Conservation (phyloP, 2,797 vertebrate species). For the Cuculus canorus region DNA sequence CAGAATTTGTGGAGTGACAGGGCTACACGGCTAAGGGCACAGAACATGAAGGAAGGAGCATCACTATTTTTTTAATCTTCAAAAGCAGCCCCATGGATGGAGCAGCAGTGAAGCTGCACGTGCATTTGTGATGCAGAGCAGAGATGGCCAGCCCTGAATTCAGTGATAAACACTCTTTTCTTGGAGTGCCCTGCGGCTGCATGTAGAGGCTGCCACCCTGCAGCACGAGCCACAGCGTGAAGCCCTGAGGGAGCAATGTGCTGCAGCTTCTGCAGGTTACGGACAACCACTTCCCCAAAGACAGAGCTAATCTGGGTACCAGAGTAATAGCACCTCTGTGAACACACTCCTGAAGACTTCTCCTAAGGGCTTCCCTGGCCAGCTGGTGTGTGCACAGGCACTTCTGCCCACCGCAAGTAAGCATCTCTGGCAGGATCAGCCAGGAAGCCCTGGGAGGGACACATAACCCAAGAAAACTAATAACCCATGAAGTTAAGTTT, state of each 20-base stretch:
- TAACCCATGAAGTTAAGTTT: background rate
- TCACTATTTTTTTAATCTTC: background rate
- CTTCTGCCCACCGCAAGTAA: background rate
- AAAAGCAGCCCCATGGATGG: background rate
- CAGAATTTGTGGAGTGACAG: background rate
- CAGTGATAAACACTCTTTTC: background rate
- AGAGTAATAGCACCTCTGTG: background rate
- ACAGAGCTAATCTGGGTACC: background rate
- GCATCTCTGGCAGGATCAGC: background rate
- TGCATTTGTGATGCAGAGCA: fast-evolving
- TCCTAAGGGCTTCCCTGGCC: background rate
- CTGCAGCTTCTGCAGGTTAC: background rate
- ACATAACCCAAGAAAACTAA: background rate
- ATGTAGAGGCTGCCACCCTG: background rate
- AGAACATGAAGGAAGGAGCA: background rate
- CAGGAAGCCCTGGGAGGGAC: background rate
- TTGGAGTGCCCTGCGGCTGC: background rate
- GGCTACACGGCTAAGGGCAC: fast-evolving
- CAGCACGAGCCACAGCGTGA: fast-evolving
- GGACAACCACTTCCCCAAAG: background rate
- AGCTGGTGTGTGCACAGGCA: background rate
- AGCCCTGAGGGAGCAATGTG: background rate
- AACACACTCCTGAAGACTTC: background rate
- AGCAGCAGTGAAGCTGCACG: background rate
- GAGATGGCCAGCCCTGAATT: background rate